A percentile compares a stretch with the other conserved stretches of the same genome.
Conservation (phyloP, 2,797 vertebrate species). For the Syndactyla subalaris region DNA sequence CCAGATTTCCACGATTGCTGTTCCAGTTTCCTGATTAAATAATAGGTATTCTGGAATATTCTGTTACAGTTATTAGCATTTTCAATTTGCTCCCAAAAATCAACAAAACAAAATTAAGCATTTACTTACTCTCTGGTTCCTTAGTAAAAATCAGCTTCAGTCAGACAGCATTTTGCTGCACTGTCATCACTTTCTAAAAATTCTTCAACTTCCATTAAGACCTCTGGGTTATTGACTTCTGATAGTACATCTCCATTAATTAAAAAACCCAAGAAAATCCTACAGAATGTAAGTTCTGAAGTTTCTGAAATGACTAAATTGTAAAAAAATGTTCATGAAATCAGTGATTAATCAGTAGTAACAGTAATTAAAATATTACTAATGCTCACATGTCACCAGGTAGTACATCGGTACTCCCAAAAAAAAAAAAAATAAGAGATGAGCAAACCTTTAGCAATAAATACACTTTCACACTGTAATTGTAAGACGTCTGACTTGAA, state of each 20-base stretch:
- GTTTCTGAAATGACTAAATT: not conserved
- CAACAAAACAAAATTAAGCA: constrained; percentile 15
- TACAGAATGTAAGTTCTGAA: not conserved
- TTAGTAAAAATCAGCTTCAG: not conserved
- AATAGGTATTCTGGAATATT: constrained; percentile 19
- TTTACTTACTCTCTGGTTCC: not conserved
- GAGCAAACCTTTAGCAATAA: not conserved
- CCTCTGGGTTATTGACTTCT: not conserved
- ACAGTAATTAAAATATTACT: not conserved
- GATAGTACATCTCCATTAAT: not conserved
- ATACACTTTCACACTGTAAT: not conserved
- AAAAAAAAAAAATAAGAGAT: not conserved
- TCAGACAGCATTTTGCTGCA: not conserved
- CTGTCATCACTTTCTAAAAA: not conserved
- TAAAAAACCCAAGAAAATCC: not conserved
- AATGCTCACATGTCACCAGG: not conserved
- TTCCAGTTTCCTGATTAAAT: constrained; percentile 34
- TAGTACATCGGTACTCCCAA: not conserved
- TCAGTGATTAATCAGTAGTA: not conserved
- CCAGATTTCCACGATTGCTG: not conserved
- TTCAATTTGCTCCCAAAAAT: not conserved
- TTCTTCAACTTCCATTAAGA: not conserved
- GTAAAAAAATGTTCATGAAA: not conserved
- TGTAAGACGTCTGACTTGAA: not conserved
- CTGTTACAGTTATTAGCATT: constrained; percentile 6